Evolutionary conservation across 2,113 vertebrate species (phyloP), one percentile per base, ranked within the genome.

Genomic region (Mystacornis crossleyi): DNA sequence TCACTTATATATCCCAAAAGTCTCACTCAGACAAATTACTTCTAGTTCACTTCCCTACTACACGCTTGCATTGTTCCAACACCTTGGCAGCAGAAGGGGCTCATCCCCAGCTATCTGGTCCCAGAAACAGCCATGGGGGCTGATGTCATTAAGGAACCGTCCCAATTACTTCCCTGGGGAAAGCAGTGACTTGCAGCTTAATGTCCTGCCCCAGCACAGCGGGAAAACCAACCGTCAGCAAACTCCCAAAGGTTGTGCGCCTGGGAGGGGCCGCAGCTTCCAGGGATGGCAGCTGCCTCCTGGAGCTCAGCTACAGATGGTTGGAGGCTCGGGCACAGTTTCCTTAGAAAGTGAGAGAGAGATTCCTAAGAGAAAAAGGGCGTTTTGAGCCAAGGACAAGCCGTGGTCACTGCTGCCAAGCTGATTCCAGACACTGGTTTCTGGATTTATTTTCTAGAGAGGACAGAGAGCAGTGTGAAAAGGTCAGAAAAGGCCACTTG

Each of bases 1-100:
- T 86, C 95, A 94, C 91, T 94, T 92, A 5, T 58, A 70, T 38
- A 70, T 94, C 96, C 79, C 28, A 79, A 89, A 96, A 95, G 95
- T 96, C 97, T 81, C 93, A 78, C 93, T 96, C 95, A 97, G 97
- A 97, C 97, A 89, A 82, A 98, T 98, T 98, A 98, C 96, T 97
- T 98, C 97, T 96, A 97, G 97, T 98, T 98, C 96, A 96, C 96
- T 98, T 97, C 97, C 96, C 93, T 54, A 97, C 93, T 82, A 97
- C 97, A 97, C 95, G 51, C 93, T 93, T 8, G 96, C 97, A 98
- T 98, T 98, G 98, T 98, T 98, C 95, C 80, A 65, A 90, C 94
- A 96, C 97, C 95, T 97, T 96, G 81, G 92, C 26, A 40, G 90
- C 96, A 97, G 54, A 95, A 91, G 95, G 95, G 95, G 90, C 62